A percentile compares a stretch with the other conserved stretches of the same genome.
Conservation (phyloP, 2,113 vertebrate genomes). For the Brachionichthys hirsutus region DNA sequence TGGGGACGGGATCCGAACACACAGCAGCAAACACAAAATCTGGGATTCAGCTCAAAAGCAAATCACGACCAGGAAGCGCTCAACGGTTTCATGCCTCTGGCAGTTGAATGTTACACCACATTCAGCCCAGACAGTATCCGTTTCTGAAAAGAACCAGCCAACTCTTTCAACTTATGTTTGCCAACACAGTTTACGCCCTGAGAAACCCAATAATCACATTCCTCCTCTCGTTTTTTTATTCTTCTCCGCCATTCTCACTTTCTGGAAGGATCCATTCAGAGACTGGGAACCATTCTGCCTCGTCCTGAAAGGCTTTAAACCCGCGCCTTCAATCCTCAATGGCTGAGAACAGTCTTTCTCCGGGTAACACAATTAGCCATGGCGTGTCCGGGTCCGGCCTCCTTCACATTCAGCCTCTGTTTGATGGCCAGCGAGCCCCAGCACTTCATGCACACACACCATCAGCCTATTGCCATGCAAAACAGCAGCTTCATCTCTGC, state of each 20-base stretch:
- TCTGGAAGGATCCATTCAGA: constrained; percentile 73
- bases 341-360: constrained; percentile 74
- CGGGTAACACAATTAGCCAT: constrained; percentile 78
- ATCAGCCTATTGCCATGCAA: constrained; percentile 79
- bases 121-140: constrained; percentile 40
- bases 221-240: constrained; percentile 61
- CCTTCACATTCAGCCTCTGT: constrained; percentile 64
- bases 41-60: constrained; percentile 36
- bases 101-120: constrained; percentile 23
- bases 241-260: constrained; percentile 54
- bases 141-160: constrained; percentile 43
- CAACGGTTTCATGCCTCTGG: constrained; percentile 18
- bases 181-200: constrained; percentile 63
- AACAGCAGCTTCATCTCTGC: constrained; percentile 60
- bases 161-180: constrained; percentile 62
- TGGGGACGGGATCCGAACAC: constrained; percentile 9
- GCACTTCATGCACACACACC: constrained; percentile 65
- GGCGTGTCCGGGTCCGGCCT: constrained; percentile 59
- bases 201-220: constrained; percentile 64
- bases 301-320: constrained; percentile 70
- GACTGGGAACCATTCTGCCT: constrained; percentile 54
- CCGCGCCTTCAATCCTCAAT: constrained; percentile 61
- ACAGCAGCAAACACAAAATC: constrained; percentile 32
- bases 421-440: constrained; percentile 64
- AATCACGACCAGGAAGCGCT: constrained; percentile 16